Conservation (phyloP, 2,888 invertebrate species). For the Palloptera scutellata region DNA sequence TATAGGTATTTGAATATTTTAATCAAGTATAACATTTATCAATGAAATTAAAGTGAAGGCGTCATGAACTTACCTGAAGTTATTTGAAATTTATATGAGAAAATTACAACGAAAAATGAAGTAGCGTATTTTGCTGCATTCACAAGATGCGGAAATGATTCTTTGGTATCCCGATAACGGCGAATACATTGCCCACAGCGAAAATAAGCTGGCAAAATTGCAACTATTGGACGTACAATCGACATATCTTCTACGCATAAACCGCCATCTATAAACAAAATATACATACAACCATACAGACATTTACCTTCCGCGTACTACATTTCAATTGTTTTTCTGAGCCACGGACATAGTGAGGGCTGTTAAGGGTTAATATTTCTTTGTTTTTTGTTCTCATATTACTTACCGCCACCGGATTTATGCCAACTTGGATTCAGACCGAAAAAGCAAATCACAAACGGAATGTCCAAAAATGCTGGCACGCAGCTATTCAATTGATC, state of each 20-base stretch:
- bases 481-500: conserved; percentile 84
- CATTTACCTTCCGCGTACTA: neutral
- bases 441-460: conserved; percentile 82
- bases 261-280: conserved; percentile 62
- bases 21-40: no score
- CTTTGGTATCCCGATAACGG: conserved; percentile 81
- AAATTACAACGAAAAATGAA: conserved; percentile 84
- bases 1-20: no score
- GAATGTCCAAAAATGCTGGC: conserved; percentile 79
- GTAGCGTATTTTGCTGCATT: conserved; percentile 92
- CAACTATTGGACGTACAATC: conserved; percentile 71
- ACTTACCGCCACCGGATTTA: conserved; percentile 59
- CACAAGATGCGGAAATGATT: conserved; percentile 81
- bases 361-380: no score
- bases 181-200: conserved; percentile 86
- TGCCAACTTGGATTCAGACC: conserved; percentile 69
- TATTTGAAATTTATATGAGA: conserved; percentile 67
- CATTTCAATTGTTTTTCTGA: conserved; percentile 6
- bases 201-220: conserved; percentile 84
- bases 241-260: conserved; percentile 66
- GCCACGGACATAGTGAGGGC: no score
- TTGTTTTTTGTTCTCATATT: no score
- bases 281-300: no score
- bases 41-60: no score
- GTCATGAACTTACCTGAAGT: conserved; percentile 55